Evolutionary conservation across 1,140 invertebrate species (phyloP).

Genomic region (Microplitis mediator): DNA sequence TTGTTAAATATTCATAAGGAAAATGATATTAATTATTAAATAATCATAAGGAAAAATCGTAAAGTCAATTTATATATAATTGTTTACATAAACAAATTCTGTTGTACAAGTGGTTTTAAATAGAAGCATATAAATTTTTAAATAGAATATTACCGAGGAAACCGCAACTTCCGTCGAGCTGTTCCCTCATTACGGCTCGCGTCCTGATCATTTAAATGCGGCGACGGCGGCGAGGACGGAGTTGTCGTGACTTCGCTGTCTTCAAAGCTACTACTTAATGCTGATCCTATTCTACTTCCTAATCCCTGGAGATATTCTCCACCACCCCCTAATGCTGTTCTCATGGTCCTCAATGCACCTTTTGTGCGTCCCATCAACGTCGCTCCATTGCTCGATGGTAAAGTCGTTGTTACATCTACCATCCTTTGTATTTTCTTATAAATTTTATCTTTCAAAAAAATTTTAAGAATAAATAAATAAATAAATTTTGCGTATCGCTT

Average conservation of each 20-base stretch:
- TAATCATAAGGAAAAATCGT: background rate
- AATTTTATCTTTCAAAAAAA: constrained; percentile 5
- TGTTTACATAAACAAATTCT: too few species aligned
- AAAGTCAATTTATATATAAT: too few species aligned
- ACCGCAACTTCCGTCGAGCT: constrained; percentile 44
- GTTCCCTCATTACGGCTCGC: constrained; percentile 21
- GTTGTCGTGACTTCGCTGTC: constrained; percentile 54
- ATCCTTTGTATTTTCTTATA: constrained; percentile 38
- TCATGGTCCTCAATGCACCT: constrained; percentile 56
- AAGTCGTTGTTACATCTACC: constrained; percentile 53
- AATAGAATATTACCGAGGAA: constrained; percentile 43
- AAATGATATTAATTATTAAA: background rate
- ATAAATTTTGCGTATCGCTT: too few species aligned
- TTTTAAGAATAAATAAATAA: background rate
- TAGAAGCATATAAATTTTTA: background rate
- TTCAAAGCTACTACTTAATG: constrained; percentile 57
- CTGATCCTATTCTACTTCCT: constrained; percentile 56
- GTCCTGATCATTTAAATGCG: constrained; percentile 25
- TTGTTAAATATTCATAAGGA: background rate
- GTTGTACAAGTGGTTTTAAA: too few species aligned
- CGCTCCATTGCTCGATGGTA: constrained; percentile 42
- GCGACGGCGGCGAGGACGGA: constrained; percentile 44
- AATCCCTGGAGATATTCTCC: constrained; percentile 59
- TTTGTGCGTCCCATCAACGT: constrained; percentile 57
- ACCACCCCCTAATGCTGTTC: constrained; percentile 54